Evolutionary conservation across 2,888 invertebrate species (phyloP).

Genomic region (Philopedon plagiatum): DNA sequence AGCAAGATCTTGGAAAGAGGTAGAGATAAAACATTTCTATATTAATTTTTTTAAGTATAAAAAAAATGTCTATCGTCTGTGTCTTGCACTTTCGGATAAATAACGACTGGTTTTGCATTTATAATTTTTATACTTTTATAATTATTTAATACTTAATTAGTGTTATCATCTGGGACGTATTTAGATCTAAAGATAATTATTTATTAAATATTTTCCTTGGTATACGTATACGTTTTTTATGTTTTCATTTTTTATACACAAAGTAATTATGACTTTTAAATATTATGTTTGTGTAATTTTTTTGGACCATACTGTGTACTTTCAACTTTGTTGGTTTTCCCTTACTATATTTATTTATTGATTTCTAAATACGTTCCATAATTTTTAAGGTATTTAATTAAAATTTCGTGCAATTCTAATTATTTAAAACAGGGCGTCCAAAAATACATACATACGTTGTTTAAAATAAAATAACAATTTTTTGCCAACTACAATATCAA

Average conservation of each 20-base stretch:
- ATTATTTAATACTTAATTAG: not conserved
- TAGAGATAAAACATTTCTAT: too few species aligned
- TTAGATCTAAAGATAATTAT: not conserved
- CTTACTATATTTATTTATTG: not conserved
- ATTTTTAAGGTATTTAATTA: conserved; percentile 5
- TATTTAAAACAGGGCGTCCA: not conserved
- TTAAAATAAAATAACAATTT: not conserved
- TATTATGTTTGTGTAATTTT: too few species aligned
- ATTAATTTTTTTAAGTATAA: not conserved
- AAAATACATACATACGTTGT: not conserved
- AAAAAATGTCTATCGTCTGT: not conserved
- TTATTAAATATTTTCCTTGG: too few species aligned
- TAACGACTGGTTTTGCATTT: conserved; percentile 21
- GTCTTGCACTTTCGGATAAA: not conserved
- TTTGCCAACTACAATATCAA: not conserved
- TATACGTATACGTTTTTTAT: too few species aligned
- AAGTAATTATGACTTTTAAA: too few species aligned
- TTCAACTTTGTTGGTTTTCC: not conserved
- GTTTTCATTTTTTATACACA: too few species aligned
- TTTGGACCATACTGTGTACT: too few species aligned
- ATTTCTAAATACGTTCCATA: not conserved
- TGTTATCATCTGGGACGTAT: not conserved
- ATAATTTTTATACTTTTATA: conserved; percentile 31
- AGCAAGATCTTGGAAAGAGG: too few species aligned
- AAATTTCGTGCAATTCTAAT: conserved; percentile 4